Percentiles rank a stretch among this genome's conserved stretches.
Evolutionary conservation across 2,797 vertebrate genomes (phyloP).

Genomic region (Clarias platycephalus): DNA sequence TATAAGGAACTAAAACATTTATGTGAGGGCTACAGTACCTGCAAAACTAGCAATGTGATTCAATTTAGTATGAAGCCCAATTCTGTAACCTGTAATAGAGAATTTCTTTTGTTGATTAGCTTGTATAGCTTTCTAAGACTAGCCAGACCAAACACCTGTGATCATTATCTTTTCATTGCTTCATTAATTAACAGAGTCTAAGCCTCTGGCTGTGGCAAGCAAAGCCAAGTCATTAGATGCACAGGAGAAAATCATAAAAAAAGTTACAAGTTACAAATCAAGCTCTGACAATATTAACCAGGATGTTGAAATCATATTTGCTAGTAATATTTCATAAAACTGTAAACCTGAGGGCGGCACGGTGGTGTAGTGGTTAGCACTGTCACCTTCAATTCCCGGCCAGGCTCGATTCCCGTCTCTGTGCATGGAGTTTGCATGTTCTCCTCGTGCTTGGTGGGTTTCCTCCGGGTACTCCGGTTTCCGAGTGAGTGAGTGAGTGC

Average conservation of each 20-base stretch:
- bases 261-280: slow-evolving; percentile 29
- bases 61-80: slow-evolving; percentile 29
- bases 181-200: slow-evolving; percentile 55
- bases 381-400: too few relatives aligned
- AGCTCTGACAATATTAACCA: slow-evolving; percentile 21
- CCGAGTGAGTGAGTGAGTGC: too few relatives aligned
- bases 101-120: slow-evolving; percentile 37
- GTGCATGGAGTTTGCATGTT: too few relatives aligned
- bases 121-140: slow-evolving; percentile 35
- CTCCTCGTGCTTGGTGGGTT: too few relatives aligned
- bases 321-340: neutral
- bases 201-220: slow-evolving; percentile 51
- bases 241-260: slow-evolving; percentile 37
- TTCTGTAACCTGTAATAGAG: slow-evolving; percentile 25
- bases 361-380: too few relatives aligned
- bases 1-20: neutral
- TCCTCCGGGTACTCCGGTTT: too few relatives aligned
- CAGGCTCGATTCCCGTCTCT: too few relatives aligned
- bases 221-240: slow-evolving; percentile 43
- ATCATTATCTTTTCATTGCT: slow-evolving; percentile 52
- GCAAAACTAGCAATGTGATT: slow-evolving; percentile 33
- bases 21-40: slow-evolving; percentile 1
- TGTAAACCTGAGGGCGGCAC: neutral
- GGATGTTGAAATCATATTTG: slow-evolving; percentile 4
- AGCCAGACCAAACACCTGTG: slow-evolving; percentile 47